phyloP scores from a whole-genome alignment of 30 jellyfish, hydroid and myxozoan genomes.

The Sanderia malayensis region DNA sequence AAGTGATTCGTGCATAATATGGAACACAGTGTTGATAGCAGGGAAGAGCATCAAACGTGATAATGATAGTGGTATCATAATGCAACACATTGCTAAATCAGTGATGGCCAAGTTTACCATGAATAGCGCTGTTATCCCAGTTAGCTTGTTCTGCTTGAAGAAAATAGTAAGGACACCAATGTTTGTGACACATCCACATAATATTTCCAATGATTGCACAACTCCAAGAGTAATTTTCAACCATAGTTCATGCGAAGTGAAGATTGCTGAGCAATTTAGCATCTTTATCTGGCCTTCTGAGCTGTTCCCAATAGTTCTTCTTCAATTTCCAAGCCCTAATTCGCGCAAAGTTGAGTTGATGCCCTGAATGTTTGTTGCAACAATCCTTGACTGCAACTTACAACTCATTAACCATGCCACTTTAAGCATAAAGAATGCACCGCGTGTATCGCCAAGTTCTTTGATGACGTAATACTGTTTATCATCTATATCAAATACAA shows the following conservation, averaged over 20 bases:
- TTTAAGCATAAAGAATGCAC: no score
- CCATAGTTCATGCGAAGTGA: conserved; percentile 29
- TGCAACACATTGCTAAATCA: conserved; percentile 27
- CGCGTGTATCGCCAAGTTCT: no score
- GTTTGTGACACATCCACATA: conserved; percentile 46
- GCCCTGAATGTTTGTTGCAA: no score
- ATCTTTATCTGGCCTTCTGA: no score
- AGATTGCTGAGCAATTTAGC: no score
- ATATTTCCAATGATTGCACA: conserved; percentile 25
- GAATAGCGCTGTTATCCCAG: conserved; percentile 42
- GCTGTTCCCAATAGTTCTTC: no score
- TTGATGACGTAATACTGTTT: no score
- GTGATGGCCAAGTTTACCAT: conserved; percentile 50
- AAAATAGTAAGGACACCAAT: conserved; percentile 32
- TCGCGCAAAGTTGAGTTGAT: no score
- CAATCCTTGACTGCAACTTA: no score
- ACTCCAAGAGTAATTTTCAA: conserved; percentile 12
- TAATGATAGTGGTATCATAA: conserved; percentile 41
- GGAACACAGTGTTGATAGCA: neutral
- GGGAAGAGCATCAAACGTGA: conserved; percentile 33
- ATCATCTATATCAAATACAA: no score
- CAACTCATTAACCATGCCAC: no score
- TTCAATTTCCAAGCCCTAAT: no score
- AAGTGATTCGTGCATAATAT: conserved; percentile 36
- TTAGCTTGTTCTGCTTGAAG: conserved; percentile 49